phyloP scores from a whole-genome alignment of 2,113 vertebrate species.

The Falco punctatus region DNA sequence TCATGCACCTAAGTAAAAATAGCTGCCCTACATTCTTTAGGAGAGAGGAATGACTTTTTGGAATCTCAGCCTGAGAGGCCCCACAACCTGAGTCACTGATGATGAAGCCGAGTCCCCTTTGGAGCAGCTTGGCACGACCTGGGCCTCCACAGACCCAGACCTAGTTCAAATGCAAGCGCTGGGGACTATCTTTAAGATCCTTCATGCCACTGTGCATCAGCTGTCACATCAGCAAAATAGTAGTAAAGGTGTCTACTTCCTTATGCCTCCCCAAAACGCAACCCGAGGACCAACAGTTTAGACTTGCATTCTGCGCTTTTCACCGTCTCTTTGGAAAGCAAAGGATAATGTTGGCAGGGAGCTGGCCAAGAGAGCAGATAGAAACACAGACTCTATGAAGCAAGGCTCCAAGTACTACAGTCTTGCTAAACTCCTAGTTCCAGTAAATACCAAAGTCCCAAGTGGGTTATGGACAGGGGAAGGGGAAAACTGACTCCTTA shows the following conservation, averaged over 20 bases:
- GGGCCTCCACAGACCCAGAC: neutral
- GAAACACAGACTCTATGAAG: neutral
- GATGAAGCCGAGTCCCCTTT: neutral
- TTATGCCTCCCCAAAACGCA: neutral
- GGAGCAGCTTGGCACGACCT: neutral
- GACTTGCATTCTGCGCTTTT: neutral
- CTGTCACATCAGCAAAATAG: neutral
- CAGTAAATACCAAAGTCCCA: neutral
- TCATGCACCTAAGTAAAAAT: slow-evolving; percentile 9
- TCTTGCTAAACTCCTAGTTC: neutral
- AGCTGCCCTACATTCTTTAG: slow-evolving; percentile 19
- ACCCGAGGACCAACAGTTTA: neutral
- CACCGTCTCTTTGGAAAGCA: neutral
- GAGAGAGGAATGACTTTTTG: neutral
- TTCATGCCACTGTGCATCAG: neutral
- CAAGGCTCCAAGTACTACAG: neutral
- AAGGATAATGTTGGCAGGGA: neutral
- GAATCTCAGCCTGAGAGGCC: neutral
- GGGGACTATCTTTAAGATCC: neutral
- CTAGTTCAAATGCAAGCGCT: neutral
- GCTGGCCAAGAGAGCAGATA: neutral
- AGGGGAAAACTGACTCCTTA: neutral
- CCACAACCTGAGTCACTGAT: neutral
- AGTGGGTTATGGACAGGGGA: neutral
- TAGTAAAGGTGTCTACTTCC: neutral